A percentile compares a stretch with the other conserved stretches of the same genome.
Conservation (phyloP, 1,140 invertebrate genomes). For the Macrostomum lignano region DNA sequence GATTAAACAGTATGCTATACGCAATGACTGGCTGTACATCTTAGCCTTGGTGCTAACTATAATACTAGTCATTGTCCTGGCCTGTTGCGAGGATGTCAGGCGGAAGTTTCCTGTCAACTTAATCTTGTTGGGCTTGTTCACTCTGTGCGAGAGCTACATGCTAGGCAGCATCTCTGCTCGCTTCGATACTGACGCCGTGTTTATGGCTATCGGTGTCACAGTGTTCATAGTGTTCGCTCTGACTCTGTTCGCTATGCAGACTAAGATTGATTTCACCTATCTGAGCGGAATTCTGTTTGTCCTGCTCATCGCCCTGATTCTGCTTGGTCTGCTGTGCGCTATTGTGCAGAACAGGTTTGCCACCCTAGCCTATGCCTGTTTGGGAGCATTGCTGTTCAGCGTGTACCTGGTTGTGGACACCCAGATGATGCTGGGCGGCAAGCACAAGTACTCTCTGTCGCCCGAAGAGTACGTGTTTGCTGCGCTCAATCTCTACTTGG, state of each 20-base stretch:
- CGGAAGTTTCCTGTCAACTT: slow-evolving; percentile 58
- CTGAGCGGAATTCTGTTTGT: slow-evolving; percentile 48
- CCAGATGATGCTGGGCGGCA: slow-evolving; percentile 69
- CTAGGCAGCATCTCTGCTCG: slow-evolving; percentile 6
- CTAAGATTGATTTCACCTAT: slow-evolving; percentile 45
- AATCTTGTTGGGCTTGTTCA: slow-evolving; percentile 51
- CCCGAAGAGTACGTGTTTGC: slow-evolving; percentile 88
- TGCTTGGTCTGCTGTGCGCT: slow-evolving; percentile 49
- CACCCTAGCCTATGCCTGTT: slow-evolving; percentile 41
- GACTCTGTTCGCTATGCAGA: slow-evolving; percentile 46
- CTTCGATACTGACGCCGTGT: slow-evolving; percentile 29
- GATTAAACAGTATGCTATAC: slow-evolving; percentile 11
- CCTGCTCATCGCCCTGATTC: slow-evolving; percentile 41
- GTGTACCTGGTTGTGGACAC: slow-evolving; percentile 71
- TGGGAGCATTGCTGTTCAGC: slow-evolving; percentile 48
- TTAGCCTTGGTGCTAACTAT: slow-evolving; percentile 32
- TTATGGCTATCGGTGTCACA: slow-evolving; percentile 51
- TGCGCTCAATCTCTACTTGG: slow-evolving; percentile 58
- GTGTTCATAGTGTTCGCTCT: slow-evolving; percentile 46
- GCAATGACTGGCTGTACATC: slow-evolving; percentile 16
- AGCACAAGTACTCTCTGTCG: slow-evolving; percentile 59
- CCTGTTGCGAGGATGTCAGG: slow-evolving; percentile 53
- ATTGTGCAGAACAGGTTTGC: slow-evolving; percentile 36
- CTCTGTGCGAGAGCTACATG: slow-evolving; percentile 5
- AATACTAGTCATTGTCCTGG: slow-evolving; percentile 47